phyloP scores from a whole-genome alignment of 2,888 invertebrate species.

The Boloria selene region DNA sequence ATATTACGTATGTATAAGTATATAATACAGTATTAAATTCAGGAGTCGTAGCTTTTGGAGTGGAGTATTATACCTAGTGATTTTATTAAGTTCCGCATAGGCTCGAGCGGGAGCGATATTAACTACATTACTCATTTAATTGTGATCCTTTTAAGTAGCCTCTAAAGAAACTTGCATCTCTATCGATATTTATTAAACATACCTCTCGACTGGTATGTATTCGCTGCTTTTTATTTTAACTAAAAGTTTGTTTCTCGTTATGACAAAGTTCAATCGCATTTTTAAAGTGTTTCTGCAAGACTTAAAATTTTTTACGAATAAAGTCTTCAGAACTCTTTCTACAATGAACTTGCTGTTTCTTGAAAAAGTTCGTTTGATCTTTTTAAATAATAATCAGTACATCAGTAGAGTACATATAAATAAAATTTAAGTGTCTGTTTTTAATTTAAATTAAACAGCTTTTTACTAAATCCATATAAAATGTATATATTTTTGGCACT shows the following conservation, averaged over 20 bases:
- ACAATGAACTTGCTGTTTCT: neutral
- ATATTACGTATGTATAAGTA: too few species aligned
- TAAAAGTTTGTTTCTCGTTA: constrained; percentile 11
- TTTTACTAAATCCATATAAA: too few species aligned
- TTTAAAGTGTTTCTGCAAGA: neutral
- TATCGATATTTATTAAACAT: constrained; percentile 22
- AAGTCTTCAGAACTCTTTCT: neutral
- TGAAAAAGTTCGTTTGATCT: too few species aligned
- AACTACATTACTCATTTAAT: constrained; percentile 26
- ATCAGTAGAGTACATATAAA: too few species aligned
- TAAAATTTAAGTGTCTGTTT: too few species aligned
- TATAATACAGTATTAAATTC: too few species aligned
- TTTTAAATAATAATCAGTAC: too few species aligned
- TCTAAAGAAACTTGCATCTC: constrained; percentile 17
- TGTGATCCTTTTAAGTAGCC: constrained; percentile 13
- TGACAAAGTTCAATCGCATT: neutral
- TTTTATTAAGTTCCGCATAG: constrained; percentile 11
- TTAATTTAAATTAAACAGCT: too few species aligned
- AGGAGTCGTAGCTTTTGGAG: neutral
- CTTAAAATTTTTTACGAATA: neutral
- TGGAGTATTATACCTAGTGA: constrained; percentile 1
- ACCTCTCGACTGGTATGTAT: constrained; percentile 6
- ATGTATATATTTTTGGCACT: too few species aligned
- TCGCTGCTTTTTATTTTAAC: constrained; percentile 3
- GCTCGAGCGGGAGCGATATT: constrained; percentile 14